These are phyloP conservation scores for Triplophysa dalaica DNA, from an alignment of 2,113 vertebrate genomes.

Conservation along the genomic window DNA sequence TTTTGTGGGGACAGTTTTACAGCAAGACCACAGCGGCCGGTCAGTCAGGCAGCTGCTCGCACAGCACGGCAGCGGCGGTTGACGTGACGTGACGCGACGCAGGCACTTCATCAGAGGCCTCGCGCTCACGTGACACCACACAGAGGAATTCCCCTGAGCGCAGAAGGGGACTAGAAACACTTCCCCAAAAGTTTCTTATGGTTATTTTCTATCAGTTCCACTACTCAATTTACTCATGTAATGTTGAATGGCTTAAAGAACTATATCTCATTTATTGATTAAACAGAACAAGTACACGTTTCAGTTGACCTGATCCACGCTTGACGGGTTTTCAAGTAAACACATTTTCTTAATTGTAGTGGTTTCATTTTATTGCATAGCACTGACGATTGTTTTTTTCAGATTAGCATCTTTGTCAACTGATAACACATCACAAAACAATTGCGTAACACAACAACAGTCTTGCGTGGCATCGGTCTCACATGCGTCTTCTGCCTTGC, in stretches of 20 bases:
- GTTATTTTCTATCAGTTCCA: no score
- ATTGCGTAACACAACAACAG: neutral
- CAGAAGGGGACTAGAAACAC: neutral
- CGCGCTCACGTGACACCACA: constrained; percentile 40
- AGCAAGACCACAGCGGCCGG: constrained; percentile 1
- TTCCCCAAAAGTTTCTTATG: neutral
- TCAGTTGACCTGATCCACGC: neutral
- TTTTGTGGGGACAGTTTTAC: neutral
- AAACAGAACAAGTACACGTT: neutral
- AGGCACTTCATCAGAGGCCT: constrained; percentile 37
- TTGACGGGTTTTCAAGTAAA: constrained; percentile 13
- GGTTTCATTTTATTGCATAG: constrained; percentile 23
- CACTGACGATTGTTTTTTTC: constrained; percentile 3
- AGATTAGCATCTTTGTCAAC: constrained; percentile 13
- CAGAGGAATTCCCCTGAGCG: neutral
- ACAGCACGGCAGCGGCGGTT: neutral
- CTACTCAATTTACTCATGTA: neutral
- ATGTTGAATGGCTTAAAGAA: neutral
- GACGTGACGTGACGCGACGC: constrained; percentile 19
- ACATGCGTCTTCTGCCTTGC: neutral
- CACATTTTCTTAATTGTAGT: constrained; percentile 27
- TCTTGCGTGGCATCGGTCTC: neutral
- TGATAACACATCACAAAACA: constrained; percentile 24
- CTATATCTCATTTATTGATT: neutral
- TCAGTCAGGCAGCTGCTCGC: constrained; percentile 3